phyloP scores from a whole-genome alignment of 2,797 vertebrate genomes.

The Danio albolineatus region DNA sequence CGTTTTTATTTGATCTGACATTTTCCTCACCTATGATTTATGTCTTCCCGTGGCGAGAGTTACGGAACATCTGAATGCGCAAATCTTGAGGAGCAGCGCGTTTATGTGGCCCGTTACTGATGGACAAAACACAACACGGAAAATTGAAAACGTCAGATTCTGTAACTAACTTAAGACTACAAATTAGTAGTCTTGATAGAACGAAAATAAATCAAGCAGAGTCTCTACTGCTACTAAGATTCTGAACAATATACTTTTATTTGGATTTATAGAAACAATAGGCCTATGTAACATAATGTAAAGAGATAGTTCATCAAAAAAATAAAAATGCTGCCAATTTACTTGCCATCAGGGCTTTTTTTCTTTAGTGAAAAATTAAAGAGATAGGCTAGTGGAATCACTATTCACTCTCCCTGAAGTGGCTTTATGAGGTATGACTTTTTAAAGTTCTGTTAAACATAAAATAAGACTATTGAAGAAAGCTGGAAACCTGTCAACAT shows the following conservation, averaged over 20 bases:
- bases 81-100: constrained; percentile 9
- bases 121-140: constrained; percentile 63
- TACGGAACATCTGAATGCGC: constrained; percentile 28
- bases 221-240: not conserved
- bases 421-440: no score
- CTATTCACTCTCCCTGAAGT: no score
- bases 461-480: no score
- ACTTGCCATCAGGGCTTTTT: no score
- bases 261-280: not conserved
- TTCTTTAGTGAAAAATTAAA: no score
- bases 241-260: not conserved
- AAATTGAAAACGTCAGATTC: constrained; percentile 60
- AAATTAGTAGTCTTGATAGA: constrained; percentile 1
- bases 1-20: constrained; percentile 39
- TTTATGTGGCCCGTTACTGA: constrained; percentile 45
- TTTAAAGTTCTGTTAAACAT: no score
- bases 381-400: no score
- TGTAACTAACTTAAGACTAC: constrained; percentile 7
- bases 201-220: not conserved
- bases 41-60: constrained; percentile 23
- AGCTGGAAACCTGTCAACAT: no score
- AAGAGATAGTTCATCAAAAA: no score
- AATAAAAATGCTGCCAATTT: no score
- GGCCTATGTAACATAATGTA: not conserved
- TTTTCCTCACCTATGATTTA: constrained; percentile 48